These are phyloP conservation scores for Perodicticus potto DNA, from an alignment of 2,797 vertebrate species.

Conservation along the genomic window DNA sequence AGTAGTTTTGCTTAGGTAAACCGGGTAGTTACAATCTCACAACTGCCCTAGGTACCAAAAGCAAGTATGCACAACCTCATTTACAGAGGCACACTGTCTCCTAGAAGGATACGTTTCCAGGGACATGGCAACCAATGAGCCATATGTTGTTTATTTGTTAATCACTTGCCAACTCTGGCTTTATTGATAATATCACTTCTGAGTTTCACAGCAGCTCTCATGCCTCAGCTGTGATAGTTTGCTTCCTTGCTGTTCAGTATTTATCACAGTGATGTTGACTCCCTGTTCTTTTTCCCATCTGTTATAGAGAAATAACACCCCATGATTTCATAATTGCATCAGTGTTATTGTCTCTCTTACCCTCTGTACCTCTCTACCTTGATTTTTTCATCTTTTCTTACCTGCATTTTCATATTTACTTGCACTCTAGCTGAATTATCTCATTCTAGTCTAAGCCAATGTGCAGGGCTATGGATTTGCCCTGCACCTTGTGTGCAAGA, in stretches of 20 bases:
- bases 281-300: constrained; percentile 68
- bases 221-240: constrained; percentile 75
- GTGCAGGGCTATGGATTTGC: neutral
- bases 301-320: constrained; percentile 64
- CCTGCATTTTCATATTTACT: neutral
- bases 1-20: constrained; percentile 27
- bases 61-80: constrained; percentile 26
- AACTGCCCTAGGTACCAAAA: constrained; percentile 24
- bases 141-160: constrained; percentile 82
- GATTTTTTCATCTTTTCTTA: constrained; percentile 8
- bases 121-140: constrained; percentile 68
- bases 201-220: constrained; percentile 61
- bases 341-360: neutral
- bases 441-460: neutral
- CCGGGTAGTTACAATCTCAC: constrained; percentile 35
- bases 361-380: neutral
- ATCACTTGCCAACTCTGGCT: constrained; percentile 74
- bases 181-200: constrained; percentile 79
- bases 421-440: neutral
- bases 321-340: constrained; percentile 12
- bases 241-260: constrained; percentile 73
- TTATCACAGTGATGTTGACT: constrained; percentile 63
- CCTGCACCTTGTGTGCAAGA: neutral
- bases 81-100: constrained; percentile 40
- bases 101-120: constrained; percentile 54